Evolutionary conservation across 2,113 vertebrate species (phyloP).

Genomic region (Barbus barbus): DNA sequence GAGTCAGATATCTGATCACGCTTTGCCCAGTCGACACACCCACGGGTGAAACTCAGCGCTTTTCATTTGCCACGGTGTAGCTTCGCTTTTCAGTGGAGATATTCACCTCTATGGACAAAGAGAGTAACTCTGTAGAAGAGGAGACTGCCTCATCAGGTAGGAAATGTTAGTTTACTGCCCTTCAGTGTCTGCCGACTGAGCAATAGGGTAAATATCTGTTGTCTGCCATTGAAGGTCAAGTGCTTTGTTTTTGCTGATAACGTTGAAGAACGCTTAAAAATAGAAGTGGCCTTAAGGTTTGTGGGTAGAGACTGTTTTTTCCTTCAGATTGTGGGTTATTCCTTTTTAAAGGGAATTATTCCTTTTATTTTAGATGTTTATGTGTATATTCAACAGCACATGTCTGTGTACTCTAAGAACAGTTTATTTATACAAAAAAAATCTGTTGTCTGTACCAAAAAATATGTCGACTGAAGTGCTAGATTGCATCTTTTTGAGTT

Average conservation of each 20-base stretch:
- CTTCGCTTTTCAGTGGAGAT: not conserved
- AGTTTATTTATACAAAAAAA: not conserved
- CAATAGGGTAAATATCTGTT: not conserved
- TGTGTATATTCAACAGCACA: not conserved
- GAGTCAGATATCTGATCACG: constrained; percentile 60
- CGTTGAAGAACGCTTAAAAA: not conserved
- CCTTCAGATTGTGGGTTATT: no score
- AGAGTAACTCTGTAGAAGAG: constrained; percentile 2
- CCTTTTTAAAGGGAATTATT: no score
- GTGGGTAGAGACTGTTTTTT: no score
- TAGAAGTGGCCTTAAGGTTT: not conserved
- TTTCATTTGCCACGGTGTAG: constrained; percentile 18
- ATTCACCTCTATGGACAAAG: constrained; percentile 20
- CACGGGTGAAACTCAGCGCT: constrained; percentile 38
- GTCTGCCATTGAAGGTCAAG: not conserved
- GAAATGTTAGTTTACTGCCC: not conserved
- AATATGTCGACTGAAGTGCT: not conserved
- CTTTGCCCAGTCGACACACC: constrained; percentile 62
- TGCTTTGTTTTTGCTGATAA: not conserved
- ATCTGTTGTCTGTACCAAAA: not conserved
- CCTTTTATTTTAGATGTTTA: no score
- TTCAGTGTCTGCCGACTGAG: not conserved
- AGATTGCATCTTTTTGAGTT: not conserved
- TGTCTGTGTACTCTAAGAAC: no score
- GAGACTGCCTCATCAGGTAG: constrained; percentile 18